A percentile compares a stretch with the other conserved stretches of the same genome.
Conservation (phyloP, 1,140 invertebrate genomes). For the Caerostris darwini region DNA sequence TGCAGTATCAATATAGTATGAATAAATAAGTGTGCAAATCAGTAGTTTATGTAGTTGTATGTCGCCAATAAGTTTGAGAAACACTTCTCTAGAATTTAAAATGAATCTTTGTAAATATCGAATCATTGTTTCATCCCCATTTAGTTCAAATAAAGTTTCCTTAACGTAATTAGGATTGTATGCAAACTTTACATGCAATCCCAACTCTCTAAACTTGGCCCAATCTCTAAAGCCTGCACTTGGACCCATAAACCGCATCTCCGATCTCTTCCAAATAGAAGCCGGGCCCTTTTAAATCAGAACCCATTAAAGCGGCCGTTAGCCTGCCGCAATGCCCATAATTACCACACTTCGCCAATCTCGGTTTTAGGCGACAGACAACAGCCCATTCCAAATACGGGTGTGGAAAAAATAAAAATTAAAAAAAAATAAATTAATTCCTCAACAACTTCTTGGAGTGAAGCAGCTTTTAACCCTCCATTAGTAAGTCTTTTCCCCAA, state of each 20-base stretch:
- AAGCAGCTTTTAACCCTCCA: slow-evolving; percentile 26
- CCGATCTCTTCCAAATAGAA: neutral
- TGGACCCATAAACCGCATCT: neutral
- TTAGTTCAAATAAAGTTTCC: no score
- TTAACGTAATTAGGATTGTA: no score
- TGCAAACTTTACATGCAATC: no score
- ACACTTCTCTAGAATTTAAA: no score
- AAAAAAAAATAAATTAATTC: no score
- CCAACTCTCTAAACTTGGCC: no score
- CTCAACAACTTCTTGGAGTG: neutral
- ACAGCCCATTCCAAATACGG: neutral
- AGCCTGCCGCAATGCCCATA: neutral
- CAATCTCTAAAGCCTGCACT: neutral
- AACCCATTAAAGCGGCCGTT: slow-evolving; percentile 4
- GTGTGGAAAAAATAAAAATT: neutral
- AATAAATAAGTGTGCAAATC: no score
- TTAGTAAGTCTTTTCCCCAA: neutral
- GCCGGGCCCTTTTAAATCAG: neutral
- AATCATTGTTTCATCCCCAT: no score
- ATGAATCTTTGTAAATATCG: no score
- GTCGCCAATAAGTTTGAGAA: no score
- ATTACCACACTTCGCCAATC: neutral
- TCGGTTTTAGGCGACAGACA: neutral
- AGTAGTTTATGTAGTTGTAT: no score
- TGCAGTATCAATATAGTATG: no score